Evolutionary conservation across 2,113 vertebrate genomes (phyloP), one percentile per base, ranked within the genome.

Genomic region (Cheilinus undulatus): DNA sequence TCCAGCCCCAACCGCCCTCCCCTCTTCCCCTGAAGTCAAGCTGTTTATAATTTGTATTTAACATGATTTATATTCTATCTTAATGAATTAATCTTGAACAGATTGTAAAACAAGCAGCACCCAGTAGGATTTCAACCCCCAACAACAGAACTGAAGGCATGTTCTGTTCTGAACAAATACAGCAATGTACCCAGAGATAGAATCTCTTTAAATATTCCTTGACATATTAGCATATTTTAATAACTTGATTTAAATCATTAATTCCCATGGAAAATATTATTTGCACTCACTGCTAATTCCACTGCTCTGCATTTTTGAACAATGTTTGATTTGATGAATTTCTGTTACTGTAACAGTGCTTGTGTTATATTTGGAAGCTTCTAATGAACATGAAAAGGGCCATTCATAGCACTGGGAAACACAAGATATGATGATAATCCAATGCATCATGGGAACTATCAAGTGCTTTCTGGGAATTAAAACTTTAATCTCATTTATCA

Each of bases 221-320:
- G 38, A 73, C 40, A 43, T 15, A 80, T 83, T 80, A 68, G 56
- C 73, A 86, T 86, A 86, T 83, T 81, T 70, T 80, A 80, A 78
- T 89, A 85, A 64, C 54, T 82, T 56, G 2, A 59, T 13, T 76
- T 80, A 63, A 86, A 78, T 78, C 64, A 78, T 70, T 76, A 61
- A 83, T 76, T 82, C 45, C 73, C 59, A 54, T 84, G 69, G 71
- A 78, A 84, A 71, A 77, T 74, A 43, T 7, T 36, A 87, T 74
- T 79, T 76, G 60, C 59, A 36, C 58, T 50, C 1, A 4, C 34
- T 69, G 51, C 69, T 81, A 58, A 75, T 78, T 76, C 28, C 49
- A 57, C 46, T 63, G 65, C 76, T 80, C 27, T 69, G 43, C 45
- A 61, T 49, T 54, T 53, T 73, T 27, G 74, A 73, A 81, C 28